Evolutionary conservation across 2,888 invertebrate genomes (phyloP).

Genomic region (Myathropa florea): DNA sequence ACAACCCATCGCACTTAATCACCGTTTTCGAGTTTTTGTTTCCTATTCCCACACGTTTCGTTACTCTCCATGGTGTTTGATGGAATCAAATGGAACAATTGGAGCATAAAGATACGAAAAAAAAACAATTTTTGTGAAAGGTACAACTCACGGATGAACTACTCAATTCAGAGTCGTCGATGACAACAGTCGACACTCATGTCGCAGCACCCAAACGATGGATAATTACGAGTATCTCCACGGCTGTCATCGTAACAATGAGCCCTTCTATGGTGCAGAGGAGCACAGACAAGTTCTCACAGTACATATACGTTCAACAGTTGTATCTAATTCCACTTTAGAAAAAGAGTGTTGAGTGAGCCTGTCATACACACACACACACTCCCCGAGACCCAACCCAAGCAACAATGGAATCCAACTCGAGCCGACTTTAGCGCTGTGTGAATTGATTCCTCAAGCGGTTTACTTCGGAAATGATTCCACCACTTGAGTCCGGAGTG

Average conservation of each 20-base stretch:
- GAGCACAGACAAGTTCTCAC: conserved; percentile 36
- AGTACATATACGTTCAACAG: conserved; percentile 46
- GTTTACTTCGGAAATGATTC: conserved; percentile 58
- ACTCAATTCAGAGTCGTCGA: neutral
- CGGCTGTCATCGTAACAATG: conserved; percentile 45
- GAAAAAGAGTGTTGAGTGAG: conserved; percentile 20
- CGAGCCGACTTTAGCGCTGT: conserved; percentile 4
- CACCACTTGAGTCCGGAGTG: conserved; percentile 35
- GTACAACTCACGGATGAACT: neutral
- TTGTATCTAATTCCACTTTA: conserved; percentile 56
- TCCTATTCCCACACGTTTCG: neutral
- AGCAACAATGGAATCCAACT: conserved; percentile 52
- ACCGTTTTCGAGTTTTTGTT: neutral
- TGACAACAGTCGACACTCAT: conserved; percentile 10
- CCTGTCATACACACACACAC: conserved; percentile 12
- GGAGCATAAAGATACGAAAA: conserved; percentile 17
- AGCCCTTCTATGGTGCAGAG: conserved; percentile 2
- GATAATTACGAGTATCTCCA: conserved; percentile 43
- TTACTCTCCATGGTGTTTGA: neutral
- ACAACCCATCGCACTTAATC: neutral
- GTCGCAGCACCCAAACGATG: conserved; percentile 28
- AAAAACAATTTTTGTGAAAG: neutral
- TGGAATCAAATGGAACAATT: conserved; percentile 22
- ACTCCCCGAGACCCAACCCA: conserved; percentile 15
- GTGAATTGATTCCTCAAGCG: conserved; percentile 63